Evolutionary conservation across 2,797 vertebrate genomes (phyloP).

Genomic region (Cyclura pinguis): DNA sequence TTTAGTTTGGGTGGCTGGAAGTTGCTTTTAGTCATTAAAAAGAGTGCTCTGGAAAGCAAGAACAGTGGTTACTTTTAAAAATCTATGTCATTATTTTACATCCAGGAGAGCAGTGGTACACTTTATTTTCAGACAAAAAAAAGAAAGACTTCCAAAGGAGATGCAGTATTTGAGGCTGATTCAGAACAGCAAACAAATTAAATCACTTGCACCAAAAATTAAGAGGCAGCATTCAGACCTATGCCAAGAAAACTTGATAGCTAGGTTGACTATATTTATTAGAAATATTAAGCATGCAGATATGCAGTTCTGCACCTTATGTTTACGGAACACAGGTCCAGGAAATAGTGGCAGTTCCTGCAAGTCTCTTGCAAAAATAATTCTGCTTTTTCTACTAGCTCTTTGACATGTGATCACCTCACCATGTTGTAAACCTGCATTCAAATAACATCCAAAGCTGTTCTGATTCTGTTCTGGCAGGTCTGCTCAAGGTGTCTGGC

Average conservation of each 20-base stretch:
- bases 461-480: neutral
- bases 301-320: neutral
- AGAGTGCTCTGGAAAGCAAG: conserved; percentile 89
- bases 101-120: neutral
- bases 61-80: conserved; percentile 26
- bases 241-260: neutral
- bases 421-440: neutral
- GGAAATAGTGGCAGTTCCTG: neutral
- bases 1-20: conserved; percentile 98
- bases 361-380: neutral
- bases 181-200: neutral
- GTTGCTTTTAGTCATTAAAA: conserved; percentile 99
- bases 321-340: neutral
- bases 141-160: neutral
- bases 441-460: neutral
- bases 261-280: neutral
- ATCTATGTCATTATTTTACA: neutral
- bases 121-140: neutral
- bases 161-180: neutral
- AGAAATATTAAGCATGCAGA: neutral
- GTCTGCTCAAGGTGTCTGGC: neutral
- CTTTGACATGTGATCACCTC: neutral
- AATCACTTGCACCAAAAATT: neutral
- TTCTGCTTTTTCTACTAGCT: neutral
- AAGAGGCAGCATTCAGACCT: neutral